Percentiles rank a stretch among this genome's conserved stretches.
Evolutionary conservation across 2,797 vertebrate species (phyloP).

Genomic region (Pantherophis vulpinus): DNA sequence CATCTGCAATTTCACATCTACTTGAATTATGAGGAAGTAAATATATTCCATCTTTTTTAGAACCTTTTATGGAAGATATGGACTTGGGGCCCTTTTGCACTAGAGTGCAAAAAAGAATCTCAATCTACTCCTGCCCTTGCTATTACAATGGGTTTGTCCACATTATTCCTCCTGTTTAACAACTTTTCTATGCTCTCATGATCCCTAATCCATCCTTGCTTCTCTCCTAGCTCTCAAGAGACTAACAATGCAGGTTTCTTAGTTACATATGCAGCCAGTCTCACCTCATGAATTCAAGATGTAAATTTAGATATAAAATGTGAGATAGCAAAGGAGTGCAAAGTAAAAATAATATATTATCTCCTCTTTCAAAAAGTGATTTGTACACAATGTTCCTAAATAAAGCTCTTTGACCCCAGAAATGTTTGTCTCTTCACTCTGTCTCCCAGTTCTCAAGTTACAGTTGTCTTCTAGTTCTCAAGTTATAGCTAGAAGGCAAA

Average conservation of each 20-base stretch:
- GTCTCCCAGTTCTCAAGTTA: neutral
- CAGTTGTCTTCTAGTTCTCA: neutral
- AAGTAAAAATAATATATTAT: constrained; percentile 12
- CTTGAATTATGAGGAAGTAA: neutral
- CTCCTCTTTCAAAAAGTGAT: neutral
- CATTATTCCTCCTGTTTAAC: neutral
- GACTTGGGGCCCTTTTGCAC: neutral
- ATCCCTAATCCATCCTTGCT: neutral
- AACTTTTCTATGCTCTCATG: neutral
- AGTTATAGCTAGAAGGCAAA: neutral
- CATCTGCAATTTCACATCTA: neutral
- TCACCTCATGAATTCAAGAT: neutral
- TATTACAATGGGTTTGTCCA: neutral
- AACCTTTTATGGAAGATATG: neutral
- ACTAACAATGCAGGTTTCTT: neutral
- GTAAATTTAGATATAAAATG: neutral
- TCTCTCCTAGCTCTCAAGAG: neutral
- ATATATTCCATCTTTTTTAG: neutral
- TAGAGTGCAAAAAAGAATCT: neutral
- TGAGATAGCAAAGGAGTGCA: neutral
- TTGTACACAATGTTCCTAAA: neutral
- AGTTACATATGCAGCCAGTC: neutral
- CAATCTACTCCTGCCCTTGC: neutral
- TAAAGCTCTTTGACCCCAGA: neutral
- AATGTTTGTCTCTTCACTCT: neutral